Evolutionary conservation across 2,888 invertebrate genomes (phyloP).

Genomic region (Leptura quadrifasciata): DNA sequence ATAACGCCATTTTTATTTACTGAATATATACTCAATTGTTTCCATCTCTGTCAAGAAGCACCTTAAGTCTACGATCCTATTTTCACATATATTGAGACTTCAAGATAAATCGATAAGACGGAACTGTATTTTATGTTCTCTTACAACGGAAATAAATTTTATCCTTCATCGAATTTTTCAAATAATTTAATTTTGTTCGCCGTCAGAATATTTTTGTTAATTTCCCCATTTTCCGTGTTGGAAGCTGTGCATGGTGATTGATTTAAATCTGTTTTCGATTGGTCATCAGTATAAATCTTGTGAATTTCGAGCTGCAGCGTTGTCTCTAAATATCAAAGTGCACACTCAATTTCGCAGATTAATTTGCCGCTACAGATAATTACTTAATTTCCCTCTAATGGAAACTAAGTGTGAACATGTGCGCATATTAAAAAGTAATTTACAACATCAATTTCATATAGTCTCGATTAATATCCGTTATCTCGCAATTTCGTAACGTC

Average conservation of each 20-base stretch:
- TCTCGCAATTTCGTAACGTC: conserved; percentile 29
- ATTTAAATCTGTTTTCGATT: conserved; percentile 49
- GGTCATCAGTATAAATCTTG: conserved; percentile 49
- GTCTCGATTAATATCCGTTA: conserved; percentile 65
- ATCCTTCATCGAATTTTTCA: conserved; percentile 27
- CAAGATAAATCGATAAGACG: not conserved
- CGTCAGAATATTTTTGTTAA: conserved; percentile 46
- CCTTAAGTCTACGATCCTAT: not conserved
- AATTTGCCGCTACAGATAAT: conserved; percentile 66
- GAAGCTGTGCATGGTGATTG: conserved; percentile 39
- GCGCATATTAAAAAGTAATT: conserved; percentile 70
- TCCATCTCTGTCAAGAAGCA: not conserved
- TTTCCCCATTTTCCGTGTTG: conserved; percentile 42
- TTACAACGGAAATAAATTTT: conserved; percentile 14
- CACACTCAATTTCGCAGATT: conserved; percentile 63
- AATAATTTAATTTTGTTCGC: conserved; percentile 32
- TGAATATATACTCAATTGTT: not conserved
- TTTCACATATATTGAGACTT: not conserved
- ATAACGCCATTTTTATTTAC: not conserved
- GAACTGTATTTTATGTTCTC: conserved; percentile 4
- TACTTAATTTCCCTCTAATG: conserved; percentile 66
- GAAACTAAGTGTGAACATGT: conserved; percentile 64
- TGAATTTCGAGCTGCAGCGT: conserved; percentile 34
- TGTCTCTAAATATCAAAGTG: conserved; percentile 48
- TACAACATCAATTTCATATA: conserved; percentile 67